Percentiles rank a stretch among this genome's conserved stretches.
These are phyloP conservation scores for Drosophila hamatofila DNA, from an alignment of 2,888 invertebrate species.

Conservation along the genomic window DNA sequence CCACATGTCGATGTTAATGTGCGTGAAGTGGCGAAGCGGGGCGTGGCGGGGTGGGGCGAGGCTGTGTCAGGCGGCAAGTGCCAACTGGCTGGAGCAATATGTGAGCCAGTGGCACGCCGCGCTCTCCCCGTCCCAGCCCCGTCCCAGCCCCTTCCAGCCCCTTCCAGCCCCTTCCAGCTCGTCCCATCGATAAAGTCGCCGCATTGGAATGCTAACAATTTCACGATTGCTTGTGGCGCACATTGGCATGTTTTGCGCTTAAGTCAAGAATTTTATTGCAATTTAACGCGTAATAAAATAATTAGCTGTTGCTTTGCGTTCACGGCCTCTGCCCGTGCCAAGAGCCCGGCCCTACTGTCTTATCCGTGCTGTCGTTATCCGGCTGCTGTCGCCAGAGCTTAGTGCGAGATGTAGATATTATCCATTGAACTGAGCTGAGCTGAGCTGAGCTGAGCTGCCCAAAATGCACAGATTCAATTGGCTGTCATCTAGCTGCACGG, in stretches of 20 bases:
- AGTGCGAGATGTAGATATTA: conserved; percentile 15
- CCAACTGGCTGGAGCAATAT: conserved; percentile 46
- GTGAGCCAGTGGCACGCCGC: conserved; percentile 42
- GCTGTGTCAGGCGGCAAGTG: conserved; percentile 30
- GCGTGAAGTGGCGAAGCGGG: conserved; percentile 19
- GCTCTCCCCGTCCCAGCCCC: not conserved
- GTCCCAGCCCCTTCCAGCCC: too few relatives aligned
- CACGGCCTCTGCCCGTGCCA: conserved; percentile 20
- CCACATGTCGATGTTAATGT: conserved; percentile 40
- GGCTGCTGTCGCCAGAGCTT: conserved; percentile 22
- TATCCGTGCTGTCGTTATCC: conserved; percentile 11
- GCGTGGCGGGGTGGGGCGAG: not conserved
- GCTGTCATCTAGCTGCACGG: conserved; percentile 45
- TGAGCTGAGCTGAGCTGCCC: conserved; percentile 10
- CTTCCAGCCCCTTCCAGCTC: not conserved
- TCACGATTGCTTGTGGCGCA: conserved; percentile 81
- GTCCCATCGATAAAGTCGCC: conserved; percentile 69
- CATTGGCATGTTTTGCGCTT: conserved; percentile 78
- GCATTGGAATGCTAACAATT: conserved; percentile 77
- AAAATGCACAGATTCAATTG: conserved; percentile 32
- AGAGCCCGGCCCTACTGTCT: not conserved
- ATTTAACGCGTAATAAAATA: conserved; percentile 81
- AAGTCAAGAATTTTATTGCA: conserved; percentile 77
- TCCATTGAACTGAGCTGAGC: conserved; percentile 10
- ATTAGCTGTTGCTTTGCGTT: conserved; percentile 64